Evolutionary conservation across 2,113 vertebrate genomes (phyloP).

Genomic region (Muscicapa adusta): DNA sequence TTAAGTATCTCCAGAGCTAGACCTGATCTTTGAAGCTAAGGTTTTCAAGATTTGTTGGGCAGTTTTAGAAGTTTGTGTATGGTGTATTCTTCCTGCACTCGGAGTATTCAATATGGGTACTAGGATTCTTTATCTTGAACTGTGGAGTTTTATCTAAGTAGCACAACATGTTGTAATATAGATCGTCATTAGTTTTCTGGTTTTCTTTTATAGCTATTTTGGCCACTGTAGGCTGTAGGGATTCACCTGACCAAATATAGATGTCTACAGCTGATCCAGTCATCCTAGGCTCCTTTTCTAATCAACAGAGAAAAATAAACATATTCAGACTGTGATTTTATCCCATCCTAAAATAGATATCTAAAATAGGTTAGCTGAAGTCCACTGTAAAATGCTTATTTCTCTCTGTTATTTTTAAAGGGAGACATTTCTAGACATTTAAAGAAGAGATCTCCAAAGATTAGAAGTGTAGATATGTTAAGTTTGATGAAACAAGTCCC

Average conservation of each 20-base stretch:
- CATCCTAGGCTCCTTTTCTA: neutral
- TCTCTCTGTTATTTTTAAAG: neutral
- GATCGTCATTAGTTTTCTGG: neutral
- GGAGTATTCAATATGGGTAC: neutral
- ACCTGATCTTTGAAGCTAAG: neutral
- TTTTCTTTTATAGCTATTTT: constrained; percentile 15
- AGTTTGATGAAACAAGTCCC: neutral
- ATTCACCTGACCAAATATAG: constrained; percentile 62
- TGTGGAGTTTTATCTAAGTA: neutral
- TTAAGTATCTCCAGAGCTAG: neutral
- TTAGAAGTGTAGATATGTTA: neutral
- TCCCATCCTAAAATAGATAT: constrained; percentile 19
- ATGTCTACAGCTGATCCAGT: constrained; percentile 20
- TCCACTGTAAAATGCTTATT: neutral
- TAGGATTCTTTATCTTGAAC: neutral
- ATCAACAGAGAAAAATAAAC: constrained; percentile 45
- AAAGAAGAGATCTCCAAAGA: neutral
- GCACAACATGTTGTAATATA: neutral
- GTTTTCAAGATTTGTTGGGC: neutral
- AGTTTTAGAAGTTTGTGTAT: neutral
- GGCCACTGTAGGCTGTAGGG: neutral
- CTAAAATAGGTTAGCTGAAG: constrained; percentile 8
- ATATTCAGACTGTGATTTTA: neutral
- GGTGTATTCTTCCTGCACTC: neutral
- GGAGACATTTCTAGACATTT: neutral